Base-by-base conservation (phyloP, 2,797 vertebrate genomes). In the Scomberomorus guttatus region DNA sequence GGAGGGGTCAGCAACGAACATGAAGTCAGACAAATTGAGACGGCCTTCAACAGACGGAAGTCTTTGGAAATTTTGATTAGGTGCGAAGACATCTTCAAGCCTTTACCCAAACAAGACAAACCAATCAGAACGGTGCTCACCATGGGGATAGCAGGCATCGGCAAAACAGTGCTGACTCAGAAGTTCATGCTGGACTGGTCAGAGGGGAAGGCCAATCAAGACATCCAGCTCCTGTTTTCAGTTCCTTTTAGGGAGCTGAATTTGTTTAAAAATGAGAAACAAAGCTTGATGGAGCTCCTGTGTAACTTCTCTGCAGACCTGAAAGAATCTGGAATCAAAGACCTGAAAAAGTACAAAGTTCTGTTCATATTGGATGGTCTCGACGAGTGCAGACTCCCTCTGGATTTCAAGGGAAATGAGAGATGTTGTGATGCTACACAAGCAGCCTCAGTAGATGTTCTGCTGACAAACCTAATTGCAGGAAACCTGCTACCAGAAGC, bases 381-480 rank as follows among this genome's bases (percentile, higher is more conserved):
- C 0, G 85, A 87, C 46, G 79, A 87, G 34, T 80, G 69, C 61
- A 61, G 79, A 42, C 61, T 82, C 18, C 25, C 17, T 17, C 82
- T 87, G 52, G 59, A 85, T 27, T 87, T 87, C 27, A 4, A n/a
- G 0, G 2, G 39, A 22, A 39, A 54, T 50, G 48, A 71, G 25
- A 68, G 7, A 39, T 70, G 46, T 15, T 14, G 0, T 25, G 70
- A 84, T 44, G 20, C 50, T 6, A 39, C 46, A n/a, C 37, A 46
- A 11, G 3, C 50, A 0, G 37, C 52, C 12, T 62, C 74, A 4
- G 72, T 90, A 44, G 82, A 81, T 0, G 70, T 58, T 39, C 75
- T 92, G 42, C 55, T 90, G 65, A 87, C 77, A 18, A 90, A 78
- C 56, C 84, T 92, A 9, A 88, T 93, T 42, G 17, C 18, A 14